Evolutionary conservation across 1,140 invertebrate species (phyloP).

Genomic region (Brachionus paranguensis): DNA sequence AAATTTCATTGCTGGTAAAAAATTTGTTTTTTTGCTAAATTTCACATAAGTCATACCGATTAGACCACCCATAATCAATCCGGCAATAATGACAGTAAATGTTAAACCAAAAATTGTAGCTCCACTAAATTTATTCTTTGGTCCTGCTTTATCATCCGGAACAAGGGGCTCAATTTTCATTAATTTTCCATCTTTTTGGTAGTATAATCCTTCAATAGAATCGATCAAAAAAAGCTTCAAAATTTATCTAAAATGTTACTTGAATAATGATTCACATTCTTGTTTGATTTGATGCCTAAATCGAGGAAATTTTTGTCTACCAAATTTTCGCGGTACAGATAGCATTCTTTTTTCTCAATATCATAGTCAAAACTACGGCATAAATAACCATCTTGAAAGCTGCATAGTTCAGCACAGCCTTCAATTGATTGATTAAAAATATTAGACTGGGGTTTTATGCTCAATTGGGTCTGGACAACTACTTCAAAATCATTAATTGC

Average conservation of each 20-base stretch:
- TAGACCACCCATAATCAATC: neutral
- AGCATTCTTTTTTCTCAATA: neutral
- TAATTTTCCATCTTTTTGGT: constrained; percentile 24
- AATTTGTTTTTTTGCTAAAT: neutral
- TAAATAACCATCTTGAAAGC: constrained; percentile 9
- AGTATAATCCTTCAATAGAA: neutral
- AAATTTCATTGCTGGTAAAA: constrained; percentile 37
- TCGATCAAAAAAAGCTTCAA: neutral
- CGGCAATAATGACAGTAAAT: constrained; percentile 2
- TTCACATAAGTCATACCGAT: neutral
- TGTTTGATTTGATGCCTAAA: neutral
- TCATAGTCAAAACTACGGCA: constrained; percentile 31
- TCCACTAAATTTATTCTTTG: neutral
- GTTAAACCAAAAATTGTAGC: constrained; percentile 3
- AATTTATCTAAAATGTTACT: neutral
- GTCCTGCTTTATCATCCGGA: no score
- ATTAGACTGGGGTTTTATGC: neutral
- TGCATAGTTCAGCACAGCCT: constrained; percentile 14
- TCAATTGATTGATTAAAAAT: neutral
- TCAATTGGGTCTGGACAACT: neutral
- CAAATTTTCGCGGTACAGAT: constrained; percentile 11
- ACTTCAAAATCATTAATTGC: constrained; percentile 26
- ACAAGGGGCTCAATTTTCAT: neutral
- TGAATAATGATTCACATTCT: constrained; percentile 8
- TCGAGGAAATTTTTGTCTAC: neutral